phyloP scores from a whole-genome alignment of 2,888 invertebrate species.

The Erebia palarica region DNA sequence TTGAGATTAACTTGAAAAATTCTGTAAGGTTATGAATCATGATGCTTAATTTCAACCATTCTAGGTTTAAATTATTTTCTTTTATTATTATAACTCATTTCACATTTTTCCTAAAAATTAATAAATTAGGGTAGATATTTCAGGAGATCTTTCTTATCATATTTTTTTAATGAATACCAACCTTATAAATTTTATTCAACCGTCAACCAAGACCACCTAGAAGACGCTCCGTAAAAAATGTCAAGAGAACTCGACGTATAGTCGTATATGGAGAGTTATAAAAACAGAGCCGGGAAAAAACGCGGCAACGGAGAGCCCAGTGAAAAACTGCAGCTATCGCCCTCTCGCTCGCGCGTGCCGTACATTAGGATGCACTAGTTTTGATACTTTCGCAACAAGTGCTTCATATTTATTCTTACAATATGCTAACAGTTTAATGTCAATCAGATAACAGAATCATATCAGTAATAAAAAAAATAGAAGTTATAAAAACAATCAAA shows the following conservation, averaged over 20 bases:
- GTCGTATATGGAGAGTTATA: constrained; percentile 60
- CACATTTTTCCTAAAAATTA: too few species aligned
- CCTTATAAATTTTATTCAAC: constrained; percentile 19
- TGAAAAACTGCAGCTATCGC: constrained; percentile 66
- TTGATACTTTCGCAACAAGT: constrained; percentile 59
- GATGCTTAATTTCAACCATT: too few species aligned
- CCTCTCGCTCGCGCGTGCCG: constrained; percentile 63
- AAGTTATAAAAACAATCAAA: too few species aligned
- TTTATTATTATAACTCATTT: too few species aligned
- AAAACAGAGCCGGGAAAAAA: constrained; percentile 67
- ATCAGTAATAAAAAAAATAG: too few species aligned
- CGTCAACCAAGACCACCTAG: constrained; percentile 59
- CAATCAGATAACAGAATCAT: too few species aligned
- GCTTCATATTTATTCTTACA: not conserved
- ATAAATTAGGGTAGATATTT: too few species aligned
- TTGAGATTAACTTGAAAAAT: too few species aligned
- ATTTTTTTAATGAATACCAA: not conserved
- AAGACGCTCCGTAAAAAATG: constrained; percentile 53
- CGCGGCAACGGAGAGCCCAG: constrained; percentile 52
- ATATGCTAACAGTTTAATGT: not conserved
- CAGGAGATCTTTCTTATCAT: too few species aligned
- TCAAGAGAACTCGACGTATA: constrained; percentile 60
- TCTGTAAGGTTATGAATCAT: too few species aligned
- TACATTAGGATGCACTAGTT: constrained; percentile 46
- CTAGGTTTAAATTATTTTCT: too few species aligned